Conservation (phyloP, 2,888 invertebrate species). For the Terebella lapidaria region DNA sequence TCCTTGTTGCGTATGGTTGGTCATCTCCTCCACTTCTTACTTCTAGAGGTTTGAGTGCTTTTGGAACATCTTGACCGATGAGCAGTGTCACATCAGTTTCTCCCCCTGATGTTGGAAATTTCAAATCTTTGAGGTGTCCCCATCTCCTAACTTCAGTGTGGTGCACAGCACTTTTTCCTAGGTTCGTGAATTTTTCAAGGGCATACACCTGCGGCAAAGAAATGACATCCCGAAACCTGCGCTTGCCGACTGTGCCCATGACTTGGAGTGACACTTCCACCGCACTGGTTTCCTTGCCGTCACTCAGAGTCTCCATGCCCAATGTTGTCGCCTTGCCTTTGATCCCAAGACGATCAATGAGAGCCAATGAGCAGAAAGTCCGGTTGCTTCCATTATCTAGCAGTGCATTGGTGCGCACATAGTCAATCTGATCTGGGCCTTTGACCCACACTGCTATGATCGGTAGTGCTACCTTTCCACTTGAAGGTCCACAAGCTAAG, state of each 20-base stretch:
- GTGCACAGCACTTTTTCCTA: neutral
- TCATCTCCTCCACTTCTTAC: neutral
- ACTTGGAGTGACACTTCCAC: neutral
- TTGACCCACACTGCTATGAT: neutral
- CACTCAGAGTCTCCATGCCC: neutral
- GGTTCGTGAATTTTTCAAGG: neutral
- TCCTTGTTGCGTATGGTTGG: slow-evolving; percentile 1
- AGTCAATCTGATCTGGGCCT: neutral
- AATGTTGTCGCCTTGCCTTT: neutral
- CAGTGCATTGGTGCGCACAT: neutral
- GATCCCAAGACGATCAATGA: neutral
- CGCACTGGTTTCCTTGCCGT: neutral
- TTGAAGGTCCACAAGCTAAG: neutral
- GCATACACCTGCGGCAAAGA: neutral
- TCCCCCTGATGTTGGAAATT: neutral
- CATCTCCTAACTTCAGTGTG: neutral
- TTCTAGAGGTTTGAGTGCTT: neutral
- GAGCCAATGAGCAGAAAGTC: neutral
- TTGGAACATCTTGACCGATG: slow-evolving; percentile 1
- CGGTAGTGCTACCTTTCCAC: neutral
- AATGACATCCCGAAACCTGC: neutral
- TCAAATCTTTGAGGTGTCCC: neutral
- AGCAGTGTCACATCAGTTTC: neutral
- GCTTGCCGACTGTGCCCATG: neutral
- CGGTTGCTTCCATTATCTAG: neutral